Evolutionary conservation across 2,888 invertebrate species (phyloP), one percentile per base, ranked within the genome.

Genomic region (Drosophila koepferae): DNA sequence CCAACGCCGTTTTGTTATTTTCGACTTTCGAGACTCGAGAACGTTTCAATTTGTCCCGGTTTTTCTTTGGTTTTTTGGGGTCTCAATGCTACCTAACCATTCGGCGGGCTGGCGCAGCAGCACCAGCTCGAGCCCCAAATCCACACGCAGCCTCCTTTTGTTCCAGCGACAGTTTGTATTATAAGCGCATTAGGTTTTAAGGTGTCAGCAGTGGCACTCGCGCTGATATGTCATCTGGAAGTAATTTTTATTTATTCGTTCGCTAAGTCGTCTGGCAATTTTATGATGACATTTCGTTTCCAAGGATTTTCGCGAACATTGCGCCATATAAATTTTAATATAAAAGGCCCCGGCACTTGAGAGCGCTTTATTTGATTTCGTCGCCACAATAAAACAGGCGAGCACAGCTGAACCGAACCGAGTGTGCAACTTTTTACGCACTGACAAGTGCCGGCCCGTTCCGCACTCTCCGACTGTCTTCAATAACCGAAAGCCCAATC

Each of bases 201-300:
- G 86, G 86, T 86, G 86, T 90, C 90, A 89, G 82, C 86, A 76
- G 80, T 66, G 81, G 82, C 82, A 87, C 72, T 68, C 86, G 86
- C 87, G 90, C 76, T 89, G 90, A 86, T 90, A 90, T 89, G 90
- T 86, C 86, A 87, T 87, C 85, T 86, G 86, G 86, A 90, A 90
- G 87, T 86, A 86, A 86, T 86, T 86, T 86, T 89, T 90, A 86
- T 86, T 86, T 86, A 86, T 86, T 90, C 88, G 74, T 69, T 54
- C 90, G 85, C 85, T 85, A 85, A 89, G 85, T 90, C 85, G 88
- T 82, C 90, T 86, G 90, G 88, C 85, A 85, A 89, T 85, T 85
- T 85, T 85, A 89, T 88, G 85, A 85, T 85, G 85, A 89, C 85
- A 89, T 85, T 89, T 88, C 88, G 80, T 89, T 89, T 80, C 68